These are phyloP conservation scores for Percopsis transmontana DNA, from an alignment of 2,113 vertebrate genomes.

Conservation along the genomic window DNA sequence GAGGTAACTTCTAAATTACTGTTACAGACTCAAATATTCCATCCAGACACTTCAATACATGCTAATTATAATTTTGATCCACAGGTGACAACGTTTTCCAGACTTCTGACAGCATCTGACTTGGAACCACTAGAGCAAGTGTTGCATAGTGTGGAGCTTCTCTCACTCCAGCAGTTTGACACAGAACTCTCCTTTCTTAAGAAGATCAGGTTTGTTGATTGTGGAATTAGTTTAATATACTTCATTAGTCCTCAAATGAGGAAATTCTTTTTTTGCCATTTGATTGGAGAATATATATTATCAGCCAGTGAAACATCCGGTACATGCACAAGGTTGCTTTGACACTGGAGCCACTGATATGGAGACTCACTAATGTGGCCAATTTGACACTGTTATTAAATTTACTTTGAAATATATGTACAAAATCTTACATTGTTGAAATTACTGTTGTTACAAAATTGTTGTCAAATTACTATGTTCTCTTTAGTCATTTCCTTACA, in stretches of 20 bases:
- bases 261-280: too few species aligned
- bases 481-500: constrained; percentile 78
- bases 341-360: too few species aligned
- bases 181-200: constrained; percentile 90
- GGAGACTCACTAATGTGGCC: too few species aligned
- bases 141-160: constrained; percentile 69
- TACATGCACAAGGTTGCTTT: too few species aligned
- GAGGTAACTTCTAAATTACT: constrained; percentile 79
- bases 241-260: neutral
- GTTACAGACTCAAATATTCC: neutral
- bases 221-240: neutral
- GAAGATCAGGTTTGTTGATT: constrained; percentile 83
- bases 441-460: neutral
- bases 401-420: neutral
- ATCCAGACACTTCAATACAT: neutral
- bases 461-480: too few species aligned
- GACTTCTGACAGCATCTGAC: constrained; percentile 87
- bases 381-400: neutral
- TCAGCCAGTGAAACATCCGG: too few species aligned
- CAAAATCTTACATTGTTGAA: neutral
- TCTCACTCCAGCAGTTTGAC: constrained; percentile 92
- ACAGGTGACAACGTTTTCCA: constrained; percentile 94
- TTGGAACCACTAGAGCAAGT: constrained; percentile 69
- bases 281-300: too few species aligned
- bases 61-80: constrained; percentile 21